phyloP scores from a whole-genome alignment of 2,888 invertebrate species.

The Oxycera nigricornis region DNA sequence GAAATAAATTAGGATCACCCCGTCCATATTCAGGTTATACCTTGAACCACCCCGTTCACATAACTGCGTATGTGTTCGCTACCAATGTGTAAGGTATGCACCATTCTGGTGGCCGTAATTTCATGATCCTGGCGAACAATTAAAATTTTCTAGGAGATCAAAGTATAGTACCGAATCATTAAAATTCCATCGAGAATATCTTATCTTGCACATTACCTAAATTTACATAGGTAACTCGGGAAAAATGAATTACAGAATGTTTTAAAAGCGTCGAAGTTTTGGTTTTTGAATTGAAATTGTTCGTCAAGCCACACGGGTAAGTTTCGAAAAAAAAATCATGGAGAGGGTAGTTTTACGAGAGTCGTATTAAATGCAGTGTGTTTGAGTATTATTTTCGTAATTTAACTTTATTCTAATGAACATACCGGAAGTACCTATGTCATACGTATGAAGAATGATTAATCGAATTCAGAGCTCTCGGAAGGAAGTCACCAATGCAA shows the following conservation, averaged over 20 bases:
- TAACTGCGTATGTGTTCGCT: too few relatives aligned
- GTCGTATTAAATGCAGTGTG: too few relatives aligned
- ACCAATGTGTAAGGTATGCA: too few relatives aligned
- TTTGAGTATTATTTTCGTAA: too few relatives aligned
- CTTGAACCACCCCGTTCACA: too few relatives aligned
- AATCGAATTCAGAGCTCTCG: not conserved
- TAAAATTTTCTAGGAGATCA: slow-evolving; percentile 33
- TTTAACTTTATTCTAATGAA: too few relatives aligned
- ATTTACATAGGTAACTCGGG: not conserved
- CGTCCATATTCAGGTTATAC: too few relatives aligned
- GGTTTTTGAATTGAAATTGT: not conserved
- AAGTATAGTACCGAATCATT: slow-evolving; percentile 21
- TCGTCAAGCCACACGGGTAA: too few relatives aligned
- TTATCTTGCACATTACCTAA: not conserved
- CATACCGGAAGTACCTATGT: too few relatives aligned
- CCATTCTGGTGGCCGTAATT: too few relatives aligned
- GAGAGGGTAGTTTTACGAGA: too few relatives aligned
- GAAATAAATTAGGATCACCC: too few relatives aligned
- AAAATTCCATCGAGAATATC: slow-evolving; percentile 33
- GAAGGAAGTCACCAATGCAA: not conserved
- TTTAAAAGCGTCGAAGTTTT: not conserved
- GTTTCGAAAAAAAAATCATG: not conserved
- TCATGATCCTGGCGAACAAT: slow-evolving; percentile 27
- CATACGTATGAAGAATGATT: not conserved
- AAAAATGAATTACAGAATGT: not conserved